Evolutionary conservation across 1,140 invertebrate genomes (phyloP).

Genomic region (Papilio glaucus): DNA sequence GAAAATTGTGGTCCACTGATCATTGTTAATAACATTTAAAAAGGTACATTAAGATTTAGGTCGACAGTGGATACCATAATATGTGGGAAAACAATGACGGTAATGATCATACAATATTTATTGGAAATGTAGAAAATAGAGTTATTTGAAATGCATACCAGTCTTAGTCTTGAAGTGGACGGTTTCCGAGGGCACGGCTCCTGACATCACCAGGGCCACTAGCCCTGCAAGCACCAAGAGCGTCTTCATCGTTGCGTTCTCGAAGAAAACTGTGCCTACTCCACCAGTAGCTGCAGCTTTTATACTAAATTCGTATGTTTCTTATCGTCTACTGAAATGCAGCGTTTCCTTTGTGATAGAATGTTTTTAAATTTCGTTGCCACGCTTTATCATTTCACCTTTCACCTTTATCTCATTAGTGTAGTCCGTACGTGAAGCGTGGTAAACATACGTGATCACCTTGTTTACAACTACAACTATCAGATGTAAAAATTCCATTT

Average conservation of each 20-base stretch:
- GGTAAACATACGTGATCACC: constrained; percentile 3
- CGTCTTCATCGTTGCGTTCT: constrained; percentile 48
- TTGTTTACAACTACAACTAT: constrained; percentile 4
- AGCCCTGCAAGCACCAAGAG: constrained; percentile 50
- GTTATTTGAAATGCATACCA: constrained; percentile 51
- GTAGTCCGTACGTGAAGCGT: neutral
- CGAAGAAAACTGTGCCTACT: constrained; percentile 46
- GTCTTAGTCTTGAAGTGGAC: constrained; percentile 48
- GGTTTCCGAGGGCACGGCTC: constrained; percentile 45
- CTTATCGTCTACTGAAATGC: constrained; percentile 31
- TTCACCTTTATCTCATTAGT: constrained; percentile 20
- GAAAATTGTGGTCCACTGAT: too few relatives aligned
- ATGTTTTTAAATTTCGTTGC: constrained; percentile 35
- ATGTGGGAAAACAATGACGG: neutral
- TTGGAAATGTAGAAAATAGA: neutral
- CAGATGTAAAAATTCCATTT: neutral
- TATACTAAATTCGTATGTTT: constrained; percentile 44
- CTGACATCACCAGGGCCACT: constrained; percentile 57
- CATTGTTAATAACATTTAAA: too few relatives aligned
- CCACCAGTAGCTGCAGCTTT: constrained; percentile 37
- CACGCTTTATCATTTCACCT: constrained; percentile 25
- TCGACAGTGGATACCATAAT: too few relatives aligned
- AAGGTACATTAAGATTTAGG: too few relatives aligned
- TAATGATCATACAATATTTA: neutral
- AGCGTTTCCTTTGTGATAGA: constrained; percentile 27